Percentiles rank a stretch among this genome's conserved stretches.
Conservation (phyloP, 2,113 vertebrate species). For the Canis aureus region DNA sequence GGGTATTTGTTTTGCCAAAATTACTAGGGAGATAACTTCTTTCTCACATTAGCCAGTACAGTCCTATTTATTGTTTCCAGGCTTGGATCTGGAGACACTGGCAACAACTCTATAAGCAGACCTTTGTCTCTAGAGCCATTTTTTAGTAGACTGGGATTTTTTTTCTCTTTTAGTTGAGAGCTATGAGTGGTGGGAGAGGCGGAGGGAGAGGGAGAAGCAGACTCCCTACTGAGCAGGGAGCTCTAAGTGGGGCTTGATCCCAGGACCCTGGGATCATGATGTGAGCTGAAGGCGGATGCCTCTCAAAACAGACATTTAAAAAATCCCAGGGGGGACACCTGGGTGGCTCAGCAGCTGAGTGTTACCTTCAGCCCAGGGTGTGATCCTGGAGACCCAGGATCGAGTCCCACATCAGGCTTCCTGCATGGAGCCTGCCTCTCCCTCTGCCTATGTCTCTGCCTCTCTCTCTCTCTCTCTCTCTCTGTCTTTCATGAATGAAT, state of each 20-base stretch:
- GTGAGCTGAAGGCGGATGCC: neutral
- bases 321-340: neutral
- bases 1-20: neutral
- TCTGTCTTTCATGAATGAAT: too few relatives aligned
- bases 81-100: neutral
- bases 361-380: too few relatives aligned
- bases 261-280: neutral
- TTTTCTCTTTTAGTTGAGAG: neutral
- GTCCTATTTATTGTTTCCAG: neutral
- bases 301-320: neutral
- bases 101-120: neutral
- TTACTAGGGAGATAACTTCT: neutral
- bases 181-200: neutral
- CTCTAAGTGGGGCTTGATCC: neutral
- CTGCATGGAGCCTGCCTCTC: too few relatives aligned
- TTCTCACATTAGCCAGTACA: neutral
- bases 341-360: too few relatives aligned
- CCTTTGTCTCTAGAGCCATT: neutral
- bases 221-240: neutral
- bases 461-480: too few relatives aligned
- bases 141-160: neutral
- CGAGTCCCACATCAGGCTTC: too few relatives aligned
- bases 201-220: neutral
- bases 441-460: too few relatives aligned
- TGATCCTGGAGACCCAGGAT: too few relatives aligned